Percentiles rank a stretch among this genome's conserved stretches.
Evolutionary conservation across 2,888 invertebrate genomes (phyloP).

Genomic region (Zonitis immaculata): DNA sequence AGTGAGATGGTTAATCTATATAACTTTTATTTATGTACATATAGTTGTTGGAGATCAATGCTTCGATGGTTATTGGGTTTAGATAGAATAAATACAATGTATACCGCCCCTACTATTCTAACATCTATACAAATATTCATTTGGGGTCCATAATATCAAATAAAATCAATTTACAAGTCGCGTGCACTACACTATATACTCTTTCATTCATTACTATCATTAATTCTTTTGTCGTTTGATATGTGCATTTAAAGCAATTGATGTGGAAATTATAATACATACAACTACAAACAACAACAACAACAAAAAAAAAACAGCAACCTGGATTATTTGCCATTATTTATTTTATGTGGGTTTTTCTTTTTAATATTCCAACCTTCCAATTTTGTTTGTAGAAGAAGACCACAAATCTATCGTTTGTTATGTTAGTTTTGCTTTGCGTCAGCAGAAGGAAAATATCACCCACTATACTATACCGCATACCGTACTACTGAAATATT

Average conservation of each 20-base stretch:
- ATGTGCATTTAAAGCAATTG: neutral
- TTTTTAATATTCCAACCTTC: no score
- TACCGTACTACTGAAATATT: constrained; percentile 17
- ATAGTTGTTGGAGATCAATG: constrained; percentile 4
- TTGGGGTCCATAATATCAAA: constrained; percentile 3
- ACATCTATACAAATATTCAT: constrained; percentile 9
- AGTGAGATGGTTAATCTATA: neutral
- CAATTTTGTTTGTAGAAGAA: neutral
- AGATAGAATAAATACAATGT: neutral
- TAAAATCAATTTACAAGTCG: constrained; percentile 14
- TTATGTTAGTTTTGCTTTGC: constrained; percentile 1
- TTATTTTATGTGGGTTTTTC: no score
- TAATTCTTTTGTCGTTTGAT: neutral
- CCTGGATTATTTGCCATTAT: no score
- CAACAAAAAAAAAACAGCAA: no score
- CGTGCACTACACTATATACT: constrained; percentile 8
- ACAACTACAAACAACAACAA: no score
- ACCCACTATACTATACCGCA: no score
- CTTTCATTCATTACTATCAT: neutral
- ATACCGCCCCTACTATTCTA: no score
- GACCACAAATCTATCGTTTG: neutral
- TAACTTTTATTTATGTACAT: constrained; percentile 1
- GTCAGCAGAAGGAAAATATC: constrained; percentile 11
- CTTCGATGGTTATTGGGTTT: constrained; percentile 1
- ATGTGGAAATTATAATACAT: neutral